Evolutionary conservation across 2,888 invertebrate species (phyloP), one percentile per base, ranked within the genome.

Genomic region (Drosophila ezoana): DNA sequence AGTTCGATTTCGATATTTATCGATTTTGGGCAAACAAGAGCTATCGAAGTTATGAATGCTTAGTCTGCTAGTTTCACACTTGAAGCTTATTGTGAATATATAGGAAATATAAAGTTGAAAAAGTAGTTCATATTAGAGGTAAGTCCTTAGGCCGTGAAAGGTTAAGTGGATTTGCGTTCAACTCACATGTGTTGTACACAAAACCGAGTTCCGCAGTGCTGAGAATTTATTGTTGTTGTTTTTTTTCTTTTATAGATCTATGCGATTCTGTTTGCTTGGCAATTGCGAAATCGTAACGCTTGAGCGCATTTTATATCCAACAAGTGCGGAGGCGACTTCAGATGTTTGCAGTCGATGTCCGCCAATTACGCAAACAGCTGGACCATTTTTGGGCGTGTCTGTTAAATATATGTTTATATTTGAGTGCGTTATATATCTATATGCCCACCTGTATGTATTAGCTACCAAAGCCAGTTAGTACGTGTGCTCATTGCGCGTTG

Each of bases 281-380:
- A 85, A 87, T 89, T 85, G 89, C 86, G 67, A 82, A 85, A 89
- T 79, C 74, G 79, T 63, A 74, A 82, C 72, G 89, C 89, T 74
- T 72, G 72, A 89, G 51, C 71, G 85, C 67, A 51, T 69, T 87
- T 89, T 69, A 81, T 87, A 72, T 80, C 60, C 75, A 78, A 61
- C 61, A 61, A 66, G 47, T 74, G 62, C 64, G 78, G 58, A 79
- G 56, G 57, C 79, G 61, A 66, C 59, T 79, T 54, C 59, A 56
- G 76, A 68, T 80, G 72, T 73, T 74, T 76, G 81, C 67, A 38
- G 69, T 68, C 40, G 81, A 73, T 56, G 76, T 79, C 64, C 66
- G 74, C 43, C 71, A 84, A 67, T 81, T 56, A 71, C 64, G 23
- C 76, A 79, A 63, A 85, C 79, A 79, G 76, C 67, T 84, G 86